Base-by-base conservation (phyloP, 2,113 vertebrate species). In the Mirza zaza region DNA sequence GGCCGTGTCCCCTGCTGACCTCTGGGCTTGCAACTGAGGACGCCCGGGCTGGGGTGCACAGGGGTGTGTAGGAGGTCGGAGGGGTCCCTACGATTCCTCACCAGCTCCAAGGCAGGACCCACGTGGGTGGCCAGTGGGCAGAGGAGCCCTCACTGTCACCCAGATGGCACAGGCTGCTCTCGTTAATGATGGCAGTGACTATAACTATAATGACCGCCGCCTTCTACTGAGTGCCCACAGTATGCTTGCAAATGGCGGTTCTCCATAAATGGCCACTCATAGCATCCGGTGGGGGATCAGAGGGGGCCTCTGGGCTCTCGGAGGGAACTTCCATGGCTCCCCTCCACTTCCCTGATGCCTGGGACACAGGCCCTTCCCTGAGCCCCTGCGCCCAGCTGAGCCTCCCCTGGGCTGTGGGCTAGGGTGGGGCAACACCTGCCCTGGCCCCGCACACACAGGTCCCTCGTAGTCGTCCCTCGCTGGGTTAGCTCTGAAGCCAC, bases 11-110 rank as follows among this genome's bases (percentile, higher is more conserved):
- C 17, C 23, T 42, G 14, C n/a, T 15, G 71, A 39, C 34, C 70
- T 67, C 2, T 0, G 5, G 23, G 11, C 48, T 84, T 67, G 32
- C 32, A 15, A 5, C n/a, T 32, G 34, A 42, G 57, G 87, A 2
- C 0, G 0, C 59, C 27, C 29, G 34, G 55, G 29, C 86, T 11
- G 34, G 7, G 42, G 34, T 2, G 0, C 34, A 4, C 10, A 9
- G 48, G 34, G 42, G 20, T 3, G 0, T 12, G 68, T 2, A 0
- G 2, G 3, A 88, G 17, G 23, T 18, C 21, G 0, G 29, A 75
- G 82, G 6, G 2, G 48, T 25, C 85, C 63, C 34, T 7, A 5
- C 3, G 7, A 12, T 34, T 45, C 23, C 57, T 68, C 29, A 7
- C 39, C 6, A 8, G 57, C n/a, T 25, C 65, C 18, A 55, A 50